These are phyloP conservation scores for Selenia dentaria DNA, from an alignment of 2,888 invertebrate species.

Conservation along the genomic window DNA sequence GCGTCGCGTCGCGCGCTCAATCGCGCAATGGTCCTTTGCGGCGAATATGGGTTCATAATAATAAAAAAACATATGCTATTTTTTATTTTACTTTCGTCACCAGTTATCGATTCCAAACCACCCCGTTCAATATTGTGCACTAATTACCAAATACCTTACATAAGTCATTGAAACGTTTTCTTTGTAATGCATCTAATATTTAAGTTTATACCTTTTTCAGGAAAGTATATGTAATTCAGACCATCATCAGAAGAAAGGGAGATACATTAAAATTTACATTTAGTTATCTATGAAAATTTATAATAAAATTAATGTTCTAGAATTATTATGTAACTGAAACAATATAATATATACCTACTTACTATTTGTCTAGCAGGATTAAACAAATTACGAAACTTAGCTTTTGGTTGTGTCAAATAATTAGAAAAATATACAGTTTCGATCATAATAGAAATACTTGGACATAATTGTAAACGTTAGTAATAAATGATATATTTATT, in stretches of 20 bases:
- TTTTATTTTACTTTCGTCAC: too few species aligned
- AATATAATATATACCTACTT: too few species aligned
- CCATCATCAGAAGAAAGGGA: conserved; percentile 49
- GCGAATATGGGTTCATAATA: too few species aligned
- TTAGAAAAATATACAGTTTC: conserved; percentile 21
- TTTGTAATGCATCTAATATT: too few species aligned
- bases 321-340: conserved; percentile 17
- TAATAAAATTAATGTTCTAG: conserved; percentile 22
- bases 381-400: conserved; percentile 24
- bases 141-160: too few species aligned
- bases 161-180: too few species aligned
- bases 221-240: conserved; percentile 72
- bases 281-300: conserved; percentile 30
- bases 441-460: too few species aligned
- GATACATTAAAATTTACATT: conserved; percentile 33
- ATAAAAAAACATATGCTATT: too few species aligned
- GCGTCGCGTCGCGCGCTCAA: too few species aligned
- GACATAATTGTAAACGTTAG: conserved; percentile 15
- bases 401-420: conserved; percentile 36
- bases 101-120: too few species aligned
- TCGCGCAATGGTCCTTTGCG: too few species aligned
- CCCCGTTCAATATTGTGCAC: too few species aligned
- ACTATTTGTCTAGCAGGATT: conserved; percentile 17
- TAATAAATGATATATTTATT: conserved; percentile 13
- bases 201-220: conserved; percentile 60